Evolutionary conservation across 2,113 vertebrate species (phyloP).

Genomic region (Oncorhynchus keta): DNA sequence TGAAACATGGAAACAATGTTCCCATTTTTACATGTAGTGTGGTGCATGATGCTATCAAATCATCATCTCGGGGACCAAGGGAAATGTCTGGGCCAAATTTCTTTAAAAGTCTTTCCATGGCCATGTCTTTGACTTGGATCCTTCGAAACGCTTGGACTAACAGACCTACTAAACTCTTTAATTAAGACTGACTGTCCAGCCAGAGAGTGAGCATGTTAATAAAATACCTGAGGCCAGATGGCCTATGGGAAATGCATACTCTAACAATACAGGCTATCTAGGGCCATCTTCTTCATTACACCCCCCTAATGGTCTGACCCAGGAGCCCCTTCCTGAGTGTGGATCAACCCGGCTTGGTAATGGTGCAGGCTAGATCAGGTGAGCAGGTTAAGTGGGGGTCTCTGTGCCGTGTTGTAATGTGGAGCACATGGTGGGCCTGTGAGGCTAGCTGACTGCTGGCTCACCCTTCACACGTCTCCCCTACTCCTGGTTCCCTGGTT

Average conservation of each 20-base stretch:
- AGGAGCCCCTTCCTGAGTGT: constrained; percentile 33
- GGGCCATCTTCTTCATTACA: neutral
- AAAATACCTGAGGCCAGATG: constrained; percentile 13
- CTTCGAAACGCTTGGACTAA: constrained; percentile 20
- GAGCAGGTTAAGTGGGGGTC: constrained; percentile 27
- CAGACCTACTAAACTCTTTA: constrained; percentile 28
- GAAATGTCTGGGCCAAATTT: constrained; percentile 16
- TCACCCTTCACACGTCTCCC: constrained; percentile 44
- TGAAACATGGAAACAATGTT: constrained; percentile 52
- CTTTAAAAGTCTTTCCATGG: neutral
- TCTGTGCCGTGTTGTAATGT: constrained; percentile 46
- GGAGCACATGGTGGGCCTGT: constrained; percentile 46
- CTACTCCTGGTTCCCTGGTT: constrained; percentile 30
- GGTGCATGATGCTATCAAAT: constrained; percentile 47
- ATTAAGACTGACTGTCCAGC: constrained; percentile 29
- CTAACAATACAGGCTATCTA: too few species aligned
- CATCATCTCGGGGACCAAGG: constrained; percentile 31
- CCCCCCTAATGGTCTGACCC: constrained; percentile 26
- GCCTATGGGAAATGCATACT: constrained; percentile 30
- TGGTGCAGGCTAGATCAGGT: neutral
- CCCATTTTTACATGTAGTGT: constrained; percentile 51
- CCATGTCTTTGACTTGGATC: neutral
- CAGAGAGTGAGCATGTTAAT: constrained; percentile 28
- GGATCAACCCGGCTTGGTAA: neutral
- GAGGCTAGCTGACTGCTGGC: constrained; percentile 41